Evolutionary conservation across 2,888 invertebrate species (phyloP), one percentile per base, ranked within the genome.

Genomic region (Hoplodrina ambigua): DNA sequence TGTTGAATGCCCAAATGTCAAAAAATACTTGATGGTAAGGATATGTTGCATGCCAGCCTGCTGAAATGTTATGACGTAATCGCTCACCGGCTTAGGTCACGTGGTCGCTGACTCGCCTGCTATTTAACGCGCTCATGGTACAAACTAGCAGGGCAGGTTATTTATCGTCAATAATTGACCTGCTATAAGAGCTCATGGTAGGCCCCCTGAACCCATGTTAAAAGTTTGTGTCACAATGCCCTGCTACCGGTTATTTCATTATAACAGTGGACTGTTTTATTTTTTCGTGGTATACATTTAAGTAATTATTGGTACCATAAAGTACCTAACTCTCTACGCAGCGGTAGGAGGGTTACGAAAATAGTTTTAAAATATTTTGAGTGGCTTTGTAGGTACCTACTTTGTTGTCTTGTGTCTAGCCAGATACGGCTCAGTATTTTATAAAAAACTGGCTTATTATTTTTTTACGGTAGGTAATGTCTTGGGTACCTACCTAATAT

Each of bases 391-490:
- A 13, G 41, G 41, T 46, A 46, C 25, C 25, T 25, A 25, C 46
- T 46, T 46, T 72, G 15, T 59, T 13, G 44, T 53, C 17, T 33
- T 59, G 25, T 13, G 44, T 53, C 17, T 33, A 72, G 25, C 37
- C 19, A 54, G 46, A 30, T n/a, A 25, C 30, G 37, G 4, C n/a
- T 1, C 11, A n/a, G 15, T 65, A 41, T 53, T 60, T 54, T n/a
- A 11, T n/a, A 33, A 33, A 53, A 33, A 15, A 37, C 8, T 17
- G 20, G 0, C 1, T 20, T 0, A 15, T 60, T n/a, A 30, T 30
- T 52, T 71, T 53, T 33, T 7, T 2, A 20, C 1, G 6, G 7
- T 5, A 17, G 15, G 44, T 15, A 44, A 44, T 8, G 8, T 25
- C 25, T 2, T 25, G 2, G 2, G 25, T 37, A 8, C 2, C 15